These are phyloP conservation scores for Notothenia coriiceps DNA, from an alignment of 2,113 vertebrate species.

Conservation along the genomic window DNA sequence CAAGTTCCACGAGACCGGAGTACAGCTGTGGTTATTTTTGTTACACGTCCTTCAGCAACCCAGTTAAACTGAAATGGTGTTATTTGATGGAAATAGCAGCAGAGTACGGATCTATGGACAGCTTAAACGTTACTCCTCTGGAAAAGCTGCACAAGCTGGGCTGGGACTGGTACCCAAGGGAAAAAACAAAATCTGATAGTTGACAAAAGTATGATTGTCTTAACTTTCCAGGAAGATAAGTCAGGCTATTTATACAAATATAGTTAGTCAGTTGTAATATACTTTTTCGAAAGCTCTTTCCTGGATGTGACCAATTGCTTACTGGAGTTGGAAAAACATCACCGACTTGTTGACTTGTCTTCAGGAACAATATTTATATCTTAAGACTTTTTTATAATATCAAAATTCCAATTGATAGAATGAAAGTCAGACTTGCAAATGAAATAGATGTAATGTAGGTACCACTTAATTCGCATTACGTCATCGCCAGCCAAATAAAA, in stretches of 20 bases:
- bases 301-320: not conserved
- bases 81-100: slow-evolving; percentile 46
- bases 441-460: not conserved
- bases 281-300: not conserved
- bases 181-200: not conserved
- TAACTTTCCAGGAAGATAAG: not conserved
- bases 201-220: not conserved
- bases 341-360: not conserved
- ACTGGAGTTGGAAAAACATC: not conserved
- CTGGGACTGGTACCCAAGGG: not conserved
- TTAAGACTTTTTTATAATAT: not conserved
- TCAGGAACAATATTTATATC: not conserved
- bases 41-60: slow-evolving; percentile 27
- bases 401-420: not conserved
- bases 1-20: slow-evolving; percentile 30
- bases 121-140: not conserved
- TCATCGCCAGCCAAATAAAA: not conserved
- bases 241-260: not conserved
- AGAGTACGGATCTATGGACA: slow-evolving; percentile 8
- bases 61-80: slow-evolving; percentile 39
- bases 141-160: slow-evolving; percentile 7
- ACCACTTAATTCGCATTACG: not conserved
- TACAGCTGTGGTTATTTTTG: slow-evolving; percentile 50
- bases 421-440: not conserved
- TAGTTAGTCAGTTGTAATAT: not conserved